Percentiles rank a stretch among this genome's conserved stretches.
Evolutionary conservation across 2,113 vertebrate species (phyloP).

Genomic region (Columba livia): DNA sequence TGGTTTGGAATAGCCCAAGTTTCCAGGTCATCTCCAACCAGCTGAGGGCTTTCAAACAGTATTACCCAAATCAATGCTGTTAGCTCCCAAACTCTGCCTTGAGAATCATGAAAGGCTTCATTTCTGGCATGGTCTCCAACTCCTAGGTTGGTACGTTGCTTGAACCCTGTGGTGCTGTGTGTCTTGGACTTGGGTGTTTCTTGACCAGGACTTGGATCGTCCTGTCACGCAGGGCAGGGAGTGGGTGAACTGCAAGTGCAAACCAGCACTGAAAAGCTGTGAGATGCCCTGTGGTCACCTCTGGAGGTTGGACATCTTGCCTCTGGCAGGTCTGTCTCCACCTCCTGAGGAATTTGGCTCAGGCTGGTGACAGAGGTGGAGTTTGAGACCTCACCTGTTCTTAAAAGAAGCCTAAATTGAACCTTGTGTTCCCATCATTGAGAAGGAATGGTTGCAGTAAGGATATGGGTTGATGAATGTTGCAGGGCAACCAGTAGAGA

Average conservation of each 20-base stretch:
- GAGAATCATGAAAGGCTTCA: fast-evolving
- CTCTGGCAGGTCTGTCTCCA: neutral
- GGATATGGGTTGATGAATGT: neutral
- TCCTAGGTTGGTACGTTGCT: fast-evolving
- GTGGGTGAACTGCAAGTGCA: neutral
- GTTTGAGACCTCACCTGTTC: neutral
- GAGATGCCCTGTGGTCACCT: fast-evolving
- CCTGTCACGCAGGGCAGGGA: neutral
- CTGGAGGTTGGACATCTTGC: neutral
- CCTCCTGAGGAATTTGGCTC: neutral
- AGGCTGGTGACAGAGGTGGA: neutral
- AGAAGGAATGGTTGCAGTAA: neutral
- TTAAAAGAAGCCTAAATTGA: neutral
- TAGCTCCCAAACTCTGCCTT: neutral
- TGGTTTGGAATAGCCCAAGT: neutral
- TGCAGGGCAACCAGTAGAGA: neutral
- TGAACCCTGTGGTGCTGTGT: neutral
- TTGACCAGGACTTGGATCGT: neutral
- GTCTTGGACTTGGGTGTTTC: neutral
- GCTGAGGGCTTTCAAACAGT: neutral
- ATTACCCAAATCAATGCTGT: no score
- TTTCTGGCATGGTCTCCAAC: neutral
- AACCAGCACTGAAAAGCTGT: neutral
- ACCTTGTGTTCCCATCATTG: neutral
- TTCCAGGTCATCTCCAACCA: neutral